Base-by-base conservation (phyloP, 2,888 invertebrate species). In the Xestia c-nigrum region DNA sequence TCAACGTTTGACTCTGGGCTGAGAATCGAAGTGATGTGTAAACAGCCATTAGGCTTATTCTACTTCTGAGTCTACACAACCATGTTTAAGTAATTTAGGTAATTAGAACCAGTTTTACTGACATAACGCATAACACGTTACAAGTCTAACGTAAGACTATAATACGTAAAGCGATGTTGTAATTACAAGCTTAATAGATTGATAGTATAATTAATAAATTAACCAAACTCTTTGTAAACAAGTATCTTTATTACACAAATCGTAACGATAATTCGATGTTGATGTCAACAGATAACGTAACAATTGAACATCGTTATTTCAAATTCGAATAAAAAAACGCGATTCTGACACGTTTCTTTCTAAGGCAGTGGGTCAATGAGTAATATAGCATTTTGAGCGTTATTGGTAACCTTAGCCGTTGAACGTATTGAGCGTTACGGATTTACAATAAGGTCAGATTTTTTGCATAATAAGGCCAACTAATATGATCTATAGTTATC, bases 291-390 rank as follows among this genome's bases (percentile, higher is more conserved):
- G 79, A 16, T 47, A 52, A 70, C 70, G 84, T 85, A 89, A 88
- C 87, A 87, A 87, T 85, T 80, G 78, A 74, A 43, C 74, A 84
- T 77, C 87, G 74, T 74, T 83, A 84, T 87, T 85, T 81, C 81
- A 80, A 83, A 83, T 85, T 50, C 65, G 61, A 79, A 80, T 70
- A 87, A 87, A 83, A 84, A 82, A 81, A 79, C 69, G 72, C 76
- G 72, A 82, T 82, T 89, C 84, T 82, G 83, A 80, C 82, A 66
- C 66, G 72, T 80, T 86, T 78, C 52, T 78, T 83, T 84, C 75
- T 85, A 80, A 80, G 86, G 70, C 81, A 88, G 83, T 88, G 76
- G 88, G 88, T 89, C 88, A 88, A 68, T 83, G 84, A 84, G 79
- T 76, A 83, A 81, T 84, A 84, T 31, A 73, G 66, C 71, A 68